Evolutionary conservation across 2,113 vertebrate genomes (phyloP), one percentile per base, ranked within the genome.

Genomic region (Todiramphus saurophagus): DNA sequence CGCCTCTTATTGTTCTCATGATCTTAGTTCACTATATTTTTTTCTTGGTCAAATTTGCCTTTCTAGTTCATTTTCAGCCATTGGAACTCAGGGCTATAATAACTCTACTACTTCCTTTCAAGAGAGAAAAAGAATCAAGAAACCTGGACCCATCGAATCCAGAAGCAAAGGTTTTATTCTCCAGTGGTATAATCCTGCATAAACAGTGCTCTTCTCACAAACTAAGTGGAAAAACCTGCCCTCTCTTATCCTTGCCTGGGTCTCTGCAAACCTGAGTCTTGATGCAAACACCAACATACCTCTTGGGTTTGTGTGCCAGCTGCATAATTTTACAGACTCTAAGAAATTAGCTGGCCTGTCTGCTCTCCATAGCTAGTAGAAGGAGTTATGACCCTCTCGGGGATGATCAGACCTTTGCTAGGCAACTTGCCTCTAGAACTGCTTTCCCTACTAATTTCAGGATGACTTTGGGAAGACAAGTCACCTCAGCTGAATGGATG

Each of bases 221-320:
- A 35, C 4, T 0, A 0, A 5, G 7, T 28, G 33, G 67, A 87
- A 74, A 87, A 79, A 19, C 3, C 21, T 74, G 9, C 6, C 30
- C 15, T 59, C 15, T 48, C 48, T n/a, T 33, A 27, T 12, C 33
- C 31, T 81, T 44, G 25, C 23, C 53, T 63, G 20, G 53, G 31
- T 1, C 0, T 41, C 3, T 3, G 11, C 31, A 63, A 10, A 37
- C 8, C 48, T 11, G 10, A 39, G 14, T 48, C 48, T 59, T 1
- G 1, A 53, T 37, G 44, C 20, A 72, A 58, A 28, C 23, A 74
- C 39, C 21, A 64, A n/a, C 8, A 33, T 8, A 76, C 8, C 2
- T 37, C 30, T 62, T 66, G 11, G 9, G 13, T 35, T 63, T 83
- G 7, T 25, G 13, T 13, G 41, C 7, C 44, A 83, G 68, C 55